Percentiles rank a stretch among this genome's conserved stretches.
These are phyloP conservation scores for Euleptes europaea DNA, from an alignment of 2,113 vertebrate genomes.

Conservation along the genomic window DNA sequence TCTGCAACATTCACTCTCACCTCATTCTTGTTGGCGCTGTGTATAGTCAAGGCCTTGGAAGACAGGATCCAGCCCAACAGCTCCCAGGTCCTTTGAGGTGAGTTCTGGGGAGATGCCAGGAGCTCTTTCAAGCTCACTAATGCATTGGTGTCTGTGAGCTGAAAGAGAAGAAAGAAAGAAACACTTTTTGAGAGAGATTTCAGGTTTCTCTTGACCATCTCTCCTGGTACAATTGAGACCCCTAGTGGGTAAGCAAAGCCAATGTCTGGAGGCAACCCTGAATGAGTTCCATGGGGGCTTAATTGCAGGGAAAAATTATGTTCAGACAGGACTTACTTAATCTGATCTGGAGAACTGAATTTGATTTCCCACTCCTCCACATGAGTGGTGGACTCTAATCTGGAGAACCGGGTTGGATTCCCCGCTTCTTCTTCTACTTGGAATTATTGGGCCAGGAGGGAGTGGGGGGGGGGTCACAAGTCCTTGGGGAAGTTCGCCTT, in stretches of 20 bases:
- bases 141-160: slow-evolving; percentile 86
- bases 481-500: no score
- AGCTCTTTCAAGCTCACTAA: slow-evolving; percentile 87
- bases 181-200: background rate
- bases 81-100: slow-evolving; percentile 80
- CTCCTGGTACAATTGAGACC: slow-evolving; percentile 58
- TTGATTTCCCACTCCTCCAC: no score
- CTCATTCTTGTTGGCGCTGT: slow-evolving; percentile 87
- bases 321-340: no score
- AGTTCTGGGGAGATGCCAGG: slow-evolving; percentile 74
- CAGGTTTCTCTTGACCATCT: background rate
- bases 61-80: slow-evolving; percentile 92
- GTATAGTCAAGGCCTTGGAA: slow-evolving; percentile 88
- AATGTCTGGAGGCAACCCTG: background rate
- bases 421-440: no score
- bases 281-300: background rate
- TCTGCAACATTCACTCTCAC: slow-evolving; percentile 61
- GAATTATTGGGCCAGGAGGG: no score
- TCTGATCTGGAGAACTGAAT: no score
- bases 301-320: no score
- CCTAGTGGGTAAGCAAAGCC: slow-evolving; percentile 58
- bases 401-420: no score
- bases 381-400: no score
- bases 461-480: no score
- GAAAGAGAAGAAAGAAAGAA: background rate